Base-by-base conservation (phyloP, 2,113 vertebrate species). In the Cinclus mexicanus region DNA sequence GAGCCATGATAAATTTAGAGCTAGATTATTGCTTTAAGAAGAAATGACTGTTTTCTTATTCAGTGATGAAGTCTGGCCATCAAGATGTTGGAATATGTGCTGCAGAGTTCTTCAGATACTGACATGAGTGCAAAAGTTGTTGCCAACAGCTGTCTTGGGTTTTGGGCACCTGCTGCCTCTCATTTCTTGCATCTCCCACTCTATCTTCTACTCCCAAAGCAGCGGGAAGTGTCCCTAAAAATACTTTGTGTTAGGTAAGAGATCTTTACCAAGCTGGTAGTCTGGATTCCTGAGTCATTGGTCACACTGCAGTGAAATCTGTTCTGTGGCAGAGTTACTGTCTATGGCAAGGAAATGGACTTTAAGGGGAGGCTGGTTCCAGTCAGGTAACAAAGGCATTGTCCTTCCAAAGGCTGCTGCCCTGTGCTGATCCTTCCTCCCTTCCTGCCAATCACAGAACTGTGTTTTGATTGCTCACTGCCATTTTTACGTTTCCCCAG, bases 21-120 rank as follows among this genome's bases (percentile, higher is more conserved):
- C 64, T 96, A 90, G 94, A 94, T 96, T 96, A 95, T 84, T 83
- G 56, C 85, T 83, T 89, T 94, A 74, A 94, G 84, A 92, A 97
- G 80, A 96, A 93, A 70, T 86, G 81, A 57, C 92, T 95, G 82
- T 97, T 85, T 93, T 89, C 83, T 87, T 55, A 95, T 97, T 95
- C 96, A 94, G 93, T 72, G 89, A 91, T 80, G 91, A 97, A 77
- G 91, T 96, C 91, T 97, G 96, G 94, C 94, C 94, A 91, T 92
- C 57, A 83, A 91, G 88, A 95, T 90, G 92, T 74, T 78, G 49
- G 84, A 71, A 85, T 93, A 86, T 90, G 59, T 80, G 84, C 67
- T 78, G 87, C 83, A 89, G 68, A 93, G 87, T 93, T 96, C 86
- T 89, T 95, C 52, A 89, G 74, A 80, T 90, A 77, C 78, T 91